Conservation (phyloP, 2,113 vertebrate species). For the Todiramphus chloris region DNA sequence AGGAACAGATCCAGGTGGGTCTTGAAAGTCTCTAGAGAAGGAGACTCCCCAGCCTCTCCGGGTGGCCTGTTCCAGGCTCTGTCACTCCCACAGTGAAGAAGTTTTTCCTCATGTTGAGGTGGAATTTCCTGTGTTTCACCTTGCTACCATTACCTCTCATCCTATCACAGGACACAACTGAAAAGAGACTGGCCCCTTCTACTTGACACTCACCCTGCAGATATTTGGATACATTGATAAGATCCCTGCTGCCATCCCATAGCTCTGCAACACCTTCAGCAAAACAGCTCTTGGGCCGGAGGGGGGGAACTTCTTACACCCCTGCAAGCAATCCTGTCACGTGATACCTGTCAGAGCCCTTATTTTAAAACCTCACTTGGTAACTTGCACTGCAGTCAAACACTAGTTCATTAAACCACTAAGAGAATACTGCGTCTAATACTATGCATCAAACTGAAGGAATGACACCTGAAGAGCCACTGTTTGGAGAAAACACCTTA, state of each 20-base stretch:
- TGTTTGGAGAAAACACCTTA: background rate
- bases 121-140: too few species aligned
- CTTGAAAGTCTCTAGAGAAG: too few species aligned
- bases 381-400: background rate
- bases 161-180: too few species aligned
- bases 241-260: background rate
- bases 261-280: accelerated
- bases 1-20: too few species aligned
- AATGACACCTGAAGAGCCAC: background rate
- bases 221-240: too few species aligned
- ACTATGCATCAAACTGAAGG: background rate
- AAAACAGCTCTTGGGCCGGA: background rate
- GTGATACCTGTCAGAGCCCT: background rate
- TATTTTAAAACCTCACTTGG: background rate
- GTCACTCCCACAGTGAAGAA: too few species aligned
- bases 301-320: background rate
- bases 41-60: too few species aligned
- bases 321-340: background rate
- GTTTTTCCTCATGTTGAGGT: too few species aligned
- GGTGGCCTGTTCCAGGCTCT: too few species aligned
- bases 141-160: too few species aligned
- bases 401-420: background rate
- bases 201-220: too few species aligned
- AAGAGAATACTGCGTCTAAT: background rate
- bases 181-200: too few species aligned